Evolutionary conservation across 2,113 vertebrate species (phyloP).

Genomic region (Arizona elegans): DNA sequence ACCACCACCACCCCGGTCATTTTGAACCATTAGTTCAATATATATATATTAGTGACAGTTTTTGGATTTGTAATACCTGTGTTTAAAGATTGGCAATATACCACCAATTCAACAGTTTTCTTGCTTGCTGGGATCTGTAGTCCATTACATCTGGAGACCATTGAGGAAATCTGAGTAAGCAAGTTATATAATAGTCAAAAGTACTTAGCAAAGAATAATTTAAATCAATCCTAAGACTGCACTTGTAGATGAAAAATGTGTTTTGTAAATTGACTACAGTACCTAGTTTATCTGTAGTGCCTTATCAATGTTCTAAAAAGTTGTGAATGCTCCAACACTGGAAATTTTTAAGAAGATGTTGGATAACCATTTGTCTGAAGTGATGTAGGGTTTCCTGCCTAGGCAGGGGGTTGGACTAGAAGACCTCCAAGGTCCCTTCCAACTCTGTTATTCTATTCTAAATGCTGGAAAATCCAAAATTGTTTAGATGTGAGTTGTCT

Average conservation of each 20-base stretch:
- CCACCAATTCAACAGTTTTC: background rate
- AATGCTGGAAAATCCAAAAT: background rate
- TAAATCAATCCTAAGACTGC: background rate
- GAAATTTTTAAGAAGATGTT: too few species aligned
- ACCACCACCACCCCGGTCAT: too few species aligned
- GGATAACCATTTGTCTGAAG: too few species aligned
- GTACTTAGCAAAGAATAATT: background rate
- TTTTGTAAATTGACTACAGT: background rate
- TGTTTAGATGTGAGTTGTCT: background rate
- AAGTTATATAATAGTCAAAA: background rate
- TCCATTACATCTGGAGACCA: background rate
- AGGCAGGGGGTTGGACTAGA: too few species aligned
- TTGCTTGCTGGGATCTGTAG: background rate
- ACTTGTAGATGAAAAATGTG: background rate
- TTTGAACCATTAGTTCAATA: background rate
- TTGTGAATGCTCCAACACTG: too few species aligned
- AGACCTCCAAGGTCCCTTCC: too few species aligned
- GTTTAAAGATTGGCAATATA: background rate
- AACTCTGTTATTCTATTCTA: too few species aligned
- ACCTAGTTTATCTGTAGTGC: background rate
- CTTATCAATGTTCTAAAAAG: background rate
- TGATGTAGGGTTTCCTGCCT: too few species aligned
- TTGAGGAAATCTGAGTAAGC: background rate
- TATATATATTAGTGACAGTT: background rate
- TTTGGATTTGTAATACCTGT: background rate